A percentile compares a stretch with the other conserved stretches of the same genome.
phyloP scores from a whole-genome alignment of 2,888 invertebrate genomes.

The Eupithecia tripunctaria region DNA sequence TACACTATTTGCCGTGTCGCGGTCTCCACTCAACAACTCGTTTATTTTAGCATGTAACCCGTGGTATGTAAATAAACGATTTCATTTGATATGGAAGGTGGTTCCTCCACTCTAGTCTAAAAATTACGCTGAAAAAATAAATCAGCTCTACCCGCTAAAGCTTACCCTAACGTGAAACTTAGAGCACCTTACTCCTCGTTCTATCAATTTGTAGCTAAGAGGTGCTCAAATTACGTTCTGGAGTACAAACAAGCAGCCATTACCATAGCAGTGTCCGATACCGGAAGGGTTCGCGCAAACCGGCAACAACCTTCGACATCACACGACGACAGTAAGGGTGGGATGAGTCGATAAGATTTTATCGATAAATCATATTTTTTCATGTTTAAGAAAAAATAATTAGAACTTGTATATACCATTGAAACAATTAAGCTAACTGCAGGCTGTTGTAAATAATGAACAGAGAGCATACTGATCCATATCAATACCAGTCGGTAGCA shows the following conservation, averaged over 20 bases:
- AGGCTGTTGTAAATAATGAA: no score
- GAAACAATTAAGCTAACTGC: no score
- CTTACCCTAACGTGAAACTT: constrained; percentile 1
- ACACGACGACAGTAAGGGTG: constrained; percentile 69
- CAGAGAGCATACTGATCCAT: no score
- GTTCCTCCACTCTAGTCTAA: neutral
- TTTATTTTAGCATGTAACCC: no score
- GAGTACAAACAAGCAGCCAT: constrained; percentile 67
- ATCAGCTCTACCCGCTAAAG: neutral
- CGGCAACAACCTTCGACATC: constrained; percentile 78
- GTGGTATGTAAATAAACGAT: no score
- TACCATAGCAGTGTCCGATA: constrained; percentile 69
- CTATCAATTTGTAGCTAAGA: constrained; percentile 38
- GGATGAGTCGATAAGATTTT: constrained; percentile 33
- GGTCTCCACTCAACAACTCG: no score
- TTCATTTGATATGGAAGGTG: no score
- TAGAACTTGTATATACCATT: no score
- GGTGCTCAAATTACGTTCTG: constrained; percentile 39
- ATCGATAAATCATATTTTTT: no score
- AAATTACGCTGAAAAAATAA: neutral
- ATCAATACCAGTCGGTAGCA: no score
- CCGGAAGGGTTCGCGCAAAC: constrained; percentile 76
- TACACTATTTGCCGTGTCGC: no score
- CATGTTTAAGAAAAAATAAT: no score
- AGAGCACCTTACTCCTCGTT: constrained; percentile 27